Percentiles rank a stretch among this genome's conserved stretches.
phyloP scores from a whole-genome alignment of 1,140 invertebrate genomes.

The Brachionus koreanus region DNA sequence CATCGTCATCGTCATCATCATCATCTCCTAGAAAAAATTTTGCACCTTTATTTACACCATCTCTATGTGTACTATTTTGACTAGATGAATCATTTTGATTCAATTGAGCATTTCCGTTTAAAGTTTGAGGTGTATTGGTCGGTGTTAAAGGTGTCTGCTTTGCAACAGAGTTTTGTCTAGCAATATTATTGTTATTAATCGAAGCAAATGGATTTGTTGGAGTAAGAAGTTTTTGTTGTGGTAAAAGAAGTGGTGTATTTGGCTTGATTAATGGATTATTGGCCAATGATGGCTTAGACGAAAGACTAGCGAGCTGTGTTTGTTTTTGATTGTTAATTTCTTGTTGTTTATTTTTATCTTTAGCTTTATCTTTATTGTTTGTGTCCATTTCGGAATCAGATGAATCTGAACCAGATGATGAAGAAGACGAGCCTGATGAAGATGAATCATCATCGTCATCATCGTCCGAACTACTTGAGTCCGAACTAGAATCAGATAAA shows the following conservation, averaged over 20 bases:
- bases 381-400: background rate
- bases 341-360: background rate
- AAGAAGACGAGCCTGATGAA: slow-evolving; percentile 12
- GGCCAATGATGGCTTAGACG: background rate
- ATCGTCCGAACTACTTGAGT: slow-evolving; percentile 37
- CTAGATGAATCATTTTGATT: background rate
- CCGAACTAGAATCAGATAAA: slow-evolving; percentile 41
- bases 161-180: background rate
- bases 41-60: background rate
- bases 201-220: slow-evolving; percentile 11
- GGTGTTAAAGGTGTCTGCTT: background rate
- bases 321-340: background rate
- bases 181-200: background rate
- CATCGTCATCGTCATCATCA: slow-evolving; percentile 9
- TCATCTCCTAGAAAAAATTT: slow-evolving; percentile 33
- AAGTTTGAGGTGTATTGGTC: background rate
- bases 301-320: background rate
- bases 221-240: background rate
- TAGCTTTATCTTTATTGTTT: background rate
- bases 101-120: background rate
- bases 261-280: slow-evolving; percentile 18
- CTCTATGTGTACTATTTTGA: background rate
- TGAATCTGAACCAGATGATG: background rate
- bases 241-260: slow-evolving; percentile 17
- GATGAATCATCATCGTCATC: slow-evolving; percentile 27